Conservation (phyloP, 1,140 invertebrate species). For the Trichonephila inaurata region DNA sequence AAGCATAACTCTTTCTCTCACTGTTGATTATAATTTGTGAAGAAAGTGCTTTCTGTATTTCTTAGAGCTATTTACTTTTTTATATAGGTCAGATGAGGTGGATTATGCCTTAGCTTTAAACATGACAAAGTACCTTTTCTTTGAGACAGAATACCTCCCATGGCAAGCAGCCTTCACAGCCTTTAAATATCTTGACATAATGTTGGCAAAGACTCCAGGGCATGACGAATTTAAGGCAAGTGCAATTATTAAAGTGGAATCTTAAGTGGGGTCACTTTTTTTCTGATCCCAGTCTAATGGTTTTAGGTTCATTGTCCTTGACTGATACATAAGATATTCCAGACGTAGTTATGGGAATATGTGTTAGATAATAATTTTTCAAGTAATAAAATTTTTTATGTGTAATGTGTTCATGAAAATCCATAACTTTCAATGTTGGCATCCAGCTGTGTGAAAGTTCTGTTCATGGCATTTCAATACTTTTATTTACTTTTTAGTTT, state of each 20-base stretch:
- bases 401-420: too few relatives aligned
- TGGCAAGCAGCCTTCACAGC: slow-evolving; percentile 86
- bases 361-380: too few relatives aligned
- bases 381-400: too few relatives aligned
- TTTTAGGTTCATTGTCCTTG: neutral
- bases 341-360: too few relatives aligned
- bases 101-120: slow-evolving; percentile 88
- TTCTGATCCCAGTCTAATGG: neutral
- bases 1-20: neutral
- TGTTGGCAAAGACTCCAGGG: slow-evolving; percentile 72
- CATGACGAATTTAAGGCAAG: slow-evolving; percentile 77
- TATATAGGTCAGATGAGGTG: slow-evolving; percentile 83
- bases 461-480: too few relatives aligned
- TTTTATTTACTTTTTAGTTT: too few relatives aligned
- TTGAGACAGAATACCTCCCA: slow-evolving; percentile 89
- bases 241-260: neutral
- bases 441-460: too few relatives aligned
- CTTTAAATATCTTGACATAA: slow-evolving; percentile 76
- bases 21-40: neutral
- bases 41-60: neutral
- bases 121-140: slow-evolving; percentile 86
- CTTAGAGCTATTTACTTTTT: neutral
- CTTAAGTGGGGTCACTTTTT: slow-evolving; percentile 19
- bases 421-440: too few relatives aligned
- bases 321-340: neutral